phyloP scores from a whole-genome alignment of 2,888 invertebrate genomes.

The Cataglyphis livida region DNA sequence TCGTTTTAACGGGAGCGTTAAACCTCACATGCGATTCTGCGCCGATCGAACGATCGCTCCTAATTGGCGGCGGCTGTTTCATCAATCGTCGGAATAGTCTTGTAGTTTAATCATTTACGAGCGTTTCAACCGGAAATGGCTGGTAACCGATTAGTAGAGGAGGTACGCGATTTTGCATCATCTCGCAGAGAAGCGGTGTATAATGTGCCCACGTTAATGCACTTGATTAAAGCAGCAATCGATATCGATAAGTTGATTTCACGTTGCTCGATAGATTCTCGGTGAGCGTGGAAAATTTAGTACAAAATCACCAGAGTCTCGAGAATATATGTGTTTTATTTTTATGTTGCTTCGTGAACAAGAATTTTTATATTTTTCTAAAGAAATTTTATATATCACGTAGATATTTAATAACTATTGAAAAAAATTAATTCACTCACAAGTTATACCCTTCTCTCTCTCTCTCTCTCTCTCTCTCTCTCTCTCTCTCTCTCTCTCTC shows the following conservation, averaged over 20 bases:
- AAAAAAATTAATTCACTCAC: constrained; percentile 23
- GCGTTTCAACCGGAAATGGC: constrained; percentile 20
- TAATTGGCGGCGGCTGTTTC: constrained; percentile 45
- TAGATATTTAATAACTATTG: neutral
- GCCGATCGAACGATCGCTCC: constrained; percentile 20
- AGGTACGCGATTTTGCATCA: constrained; percentile 26
- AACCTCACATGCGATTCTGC: neutral
- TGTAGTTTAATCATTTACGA: constrained; percentile 49
- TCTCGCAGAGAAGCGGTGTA: constrained; percentile 8
- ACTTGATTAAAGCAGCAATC: constrained; percentile 21
- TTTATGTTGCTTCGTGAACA: neutral
- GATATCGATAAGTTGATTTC: constrained; percentile 39
- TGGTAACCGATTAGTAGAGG: constrained; percentile 13
- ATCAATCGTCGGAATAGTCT: constrained; percentile 45
- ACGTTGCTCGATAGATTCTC: neutral
- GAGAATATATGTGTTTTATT: neutral
- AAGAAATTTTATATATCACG: neutral
- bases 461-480: too few relatives aligned
- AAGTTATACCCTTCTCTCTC: neutral
- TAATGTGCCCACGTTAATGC: constrained; percentile 14
- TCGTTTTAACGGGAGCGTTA: constrained; percentile 23
- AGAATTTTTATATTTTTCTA: neutral
- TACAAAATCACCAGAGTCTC: neutral
- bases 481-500: too few relatives aligned
- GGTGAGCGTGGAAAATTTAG: neutral